phyloP scores from a whole-genome alignment of 2,113 vertebrate genomes.

The Prochilodus magdalenae region DNA sequence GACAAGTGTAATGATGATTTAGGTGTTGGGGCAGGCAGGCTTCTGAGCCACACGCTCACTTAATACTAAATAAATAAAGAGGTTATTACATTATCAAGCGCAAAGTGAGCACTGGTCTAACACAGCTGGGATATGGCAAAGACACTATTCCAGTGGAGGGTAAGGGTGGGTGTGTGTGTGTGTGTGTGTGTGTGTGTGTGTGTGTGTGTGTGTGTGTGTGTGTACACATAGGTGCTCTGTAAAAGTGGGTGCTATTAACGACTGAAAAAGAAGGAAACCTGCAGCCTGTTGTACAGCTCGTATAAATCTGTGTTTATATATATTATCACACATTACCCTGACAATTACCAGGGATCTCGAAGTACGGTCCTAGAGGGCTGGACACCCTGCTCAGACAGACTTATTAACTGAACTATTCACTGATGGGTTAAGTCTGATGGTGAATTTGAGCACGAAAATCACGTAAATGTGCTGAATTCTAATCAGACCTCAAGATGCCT shows the following conservation, averaged over 20 bases:
- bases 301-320: too few species aligned
- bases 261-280: neutral
- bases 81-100: conserved; percentile 38
- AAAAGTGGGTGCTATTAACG: neutral
- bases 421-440: too few species aligned
- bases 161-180: neutral
- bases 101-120: neutral
- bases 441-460: too few species aligned
- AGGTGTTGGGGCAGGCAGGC: conserved; percentile 1
- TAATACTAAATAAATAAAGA: conserved; percentile 49
- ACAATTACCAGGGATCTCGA: too few species aligned
- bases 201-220: conserved; percentile 1
- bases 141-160: conserved; percentile 38
- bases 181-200: conserved; percentile 5
- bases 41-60: conserved; percentile 31
- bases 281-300: neutral
- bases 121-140: neutral
- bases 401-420: too few species aligned
- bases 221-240: conserved; percentile 32
- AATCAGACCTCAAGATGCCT: too few species aligned
- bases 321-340: neutral
- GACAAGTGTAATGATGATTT: conserved; percentile 37
- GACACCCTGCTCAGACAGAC: too few species aligned
- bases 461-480: too few species aligned
- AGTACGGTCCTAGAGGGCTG: too few species aligned